Evolutionary conservation across 1,140 invertebrate genomes (phyloP), one percentile per base, ranked within the genome.

Genomic region (Pogonus chalceus): DNA sequence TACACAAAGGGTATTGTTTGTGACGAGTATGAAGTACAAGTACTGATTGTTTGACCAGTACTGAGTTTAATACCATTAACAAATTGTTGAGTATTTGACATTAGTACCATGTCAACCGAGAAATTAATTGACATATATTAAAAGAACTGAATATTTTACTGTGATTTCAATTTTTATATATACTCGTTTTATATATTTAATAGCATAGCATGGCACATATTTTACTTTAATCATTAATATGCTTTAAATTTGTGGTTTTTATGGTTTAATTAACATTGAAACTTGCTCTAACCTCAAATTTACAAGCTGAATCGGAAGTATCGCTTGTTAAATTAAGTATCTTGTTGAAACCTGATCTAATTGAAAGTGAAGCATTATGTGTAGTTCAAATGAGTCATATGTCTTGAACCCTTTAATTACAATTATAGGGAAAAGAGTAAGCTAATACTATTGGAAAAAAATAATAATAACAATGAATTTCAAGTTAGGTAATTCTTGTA

Each of bases 1-100:
- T 7, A 43, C 18, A 43, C 37, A 43, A 43, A 12, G 18, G 37
- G 37, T 43, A 43, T 43, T 43, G 37, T 43, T 43, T 43, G 37
- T 7, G 3, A 4, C 18, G 37, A 43, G 37, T 43, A 16, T 43
- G 18, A 43, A 43, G 18, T 43, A 7, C 37, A 12, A 43, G 37
- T 43, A 16, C 7, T 16, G 7, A 43, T 43, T 43, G 37, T 43
- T 43, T 43, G 37, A 43, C 37, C 37, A 12, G 9, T 18, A 43
- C 9, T 18, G 18, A 16, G 3, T 7, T 18, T 43, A 43, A 43
- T 18, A 16, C 37, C 37, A 43, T 43, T 16, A 43, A 43, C 37
- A 43, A 16, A 43, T 43, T 16, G 37, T 43, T 43, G 18, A 43
- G 37, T n/a, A n/a, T n/a, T n/a, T n/a, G n/a, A n/a, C n/a, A n/a